Percentiles rank a stretch among this genome's conserved stretches.
phyloP scores from a whole-genome alignment of 2,113 vertebrate genomes.

The Pao palembangensis region DNA sequence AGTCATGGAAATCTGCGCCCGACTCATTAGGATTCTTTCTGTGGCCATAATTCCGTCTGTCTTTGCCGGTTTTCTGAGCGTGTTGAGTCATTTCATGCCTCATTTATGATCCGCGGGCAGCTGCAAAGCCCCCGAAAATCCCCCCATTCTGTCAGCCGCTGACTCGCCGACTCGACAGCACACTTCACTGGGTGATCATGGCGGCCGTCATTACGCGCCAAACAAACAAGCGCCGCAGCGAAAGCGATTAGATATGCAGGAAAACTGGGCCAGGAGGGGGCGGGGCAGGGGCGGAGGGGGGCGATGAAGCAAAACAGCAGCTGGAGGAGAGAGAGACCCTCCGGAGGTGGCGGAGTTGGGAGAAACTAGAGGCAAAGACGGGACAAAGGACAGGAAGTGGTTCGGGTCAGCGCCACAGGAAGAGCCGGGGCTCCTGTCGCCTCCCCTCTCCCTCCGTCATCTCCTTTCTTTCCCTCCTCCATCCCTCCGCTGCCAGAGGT shows the following conservation, averaged over 20 bases:
- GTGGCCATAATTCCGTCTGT: slow-evolving; percentile 8
- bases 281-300: not conserved
- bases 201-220: slow-evolving; percentile 26
- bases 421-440: slow-evolving; percentile 13
- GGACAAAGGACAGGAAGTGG: slow-evolving; percentile 44
- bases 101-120: slow-evolving; percentile 26
- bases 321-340: not conserved
- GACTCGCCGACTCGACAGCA: slow-evolving; percentile 31
- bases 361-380: slow-evolving; percentile 36
- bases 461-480: not conserved
- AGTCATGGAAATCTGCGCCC: slow-evolving; percentile 14
- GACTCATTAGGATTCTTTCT: slow-evolving; percentile 24
- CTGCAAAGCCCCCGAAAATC: slow-evolving; percentile 40
- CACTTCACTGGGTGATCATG: slow-evolving; percentile 39
- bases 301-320: slow-evolving; percentile 5
- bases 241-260: slow-evolving; percentile 34
- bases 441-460: slow-evolving; percentile 7
- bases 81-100: slow-evolving; percentile 41
- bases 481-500: slow-evolving; percentile 39
- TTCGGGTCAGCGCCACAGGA: slow-evolving; percentile 39
- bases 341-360: slow-evolving; percentile 33
- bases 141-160: slow-evolving; percentile 28
- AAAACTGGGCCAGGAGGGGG: slow-evolving; percentile 37
- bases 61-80: not conserved
- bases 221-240: slow-evolving; percentile 25